Evolutionary conservation across 2,797 vertebrate genomes (phyloP), one percentile per base, ranked within the genome.

Genomic region (Tympanoctomys barrerae): DNA sequence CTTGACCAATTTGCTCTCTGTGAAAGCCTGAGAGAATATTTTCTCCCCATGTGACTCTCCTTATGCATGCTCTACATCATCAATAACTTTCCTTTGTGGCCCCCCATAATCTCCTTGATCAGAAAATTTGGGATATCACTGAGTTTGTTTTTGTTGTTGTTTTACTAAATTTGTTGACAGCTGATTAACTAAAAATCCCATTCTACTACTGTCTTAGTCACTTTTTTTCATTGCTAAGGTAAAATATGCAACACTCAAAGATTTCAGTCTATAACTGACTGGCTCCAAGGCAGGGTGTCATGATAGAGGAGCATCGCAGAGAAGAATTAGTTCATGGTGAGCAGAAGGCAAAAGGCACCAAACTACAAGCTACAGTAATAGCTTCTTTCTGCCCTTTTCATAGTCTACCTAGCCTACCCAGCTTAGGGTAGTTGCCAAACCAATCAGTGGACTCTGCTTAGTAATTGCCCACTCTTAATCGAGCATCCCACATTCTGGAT

Each of bases 111-210:
- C 42, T 42, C 42, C 42, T 42, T 42, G 42, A 42, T 42, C 42
- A 42, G 42, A 42, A 42, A 42, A 42, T 42, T 42, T 42, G 42
- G 42, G 42, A 42, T 42, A 42, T 42, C 42, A 42, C 42, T 42
- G 42, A 42, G 42, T 42, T 42, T 42, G 49, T 49, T 49, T 49
- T 18, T 57, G 14, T 16, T 54, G n/a, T 33, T 84, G 80, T 90
- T 59, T 68, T 22, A 46, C 14, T 92, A 81, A 89, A 81, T 88
- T 87, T 93, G n/a, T 39, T 71, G 49, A 64, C 12, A 87, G 8
- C 19, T 84, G 49, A 78, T 90, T 87, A 84, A 93, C 57, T 92
- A 70, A 78, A 70, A 86, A 79, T 8, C 6, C 21, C 49, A 62
- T 82, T 92, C 54, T 85, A 80, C n/a, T 49, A 39, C 9, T n/a